Evolutionary conservation across 2,113 vertebrate genomes (phyloP), one percentile per base, ranked within the genome.

Genomic region (Lutjanus erythropterus): DNA sequence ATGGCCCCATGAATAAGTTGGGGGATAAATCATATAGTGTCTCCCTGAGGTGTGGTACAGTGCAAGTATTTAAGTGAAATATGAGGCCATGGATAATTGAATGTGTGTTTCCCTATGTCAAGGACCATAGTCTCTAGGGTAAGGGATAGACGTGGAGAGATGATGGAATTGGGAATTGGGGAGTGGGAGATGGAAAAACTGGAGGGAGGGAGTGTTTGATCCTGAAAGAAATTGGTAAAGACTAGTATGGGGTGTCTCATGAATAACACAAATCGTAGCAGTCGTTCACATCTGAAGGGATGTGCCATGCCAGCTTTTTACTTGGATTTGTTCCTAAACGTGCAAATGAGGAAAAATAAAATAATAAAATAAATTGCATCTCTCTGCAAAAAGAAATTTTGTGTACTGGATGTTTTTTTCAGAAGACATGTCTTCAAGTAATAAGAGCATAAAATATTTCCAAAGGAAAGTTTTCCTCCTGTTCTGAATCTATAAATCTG

Each of bases 61-160:
- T 86, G 78, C 53, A 58, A 84, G 83, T 86, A 60, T 83, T 93
- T 86, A 87, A 90, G 81, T 86, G 85, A 92, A 94, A 91, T 86
- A 90, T 80, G 84, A 85, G 71, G 76, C 84, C 80, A 86, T 84
- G 61, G 87, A 88, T 90, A 88, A 93, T 88, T 93, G 75, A 86
- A 86, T 83, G 61, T 12, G 70, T 81, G 80, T 88, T 76, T 80
- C 76, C 81, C 41, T 61, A 75, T 90, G 88, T 88, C 83, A 78
- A 75, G 70, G 75, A 73, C 61, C 79, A 78, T 39, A 59, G 41
- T 90, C 81, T 80, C 65, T 41, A 9, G 68, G 66, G 84, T 75
- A 75, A 74, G 53, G 71, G 70, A 81, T 65, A 71, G 70, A 86
- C 68, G 81, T 61, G 80, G 69, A 80, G 64, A 78, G 67, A 69